A percentile compares a stretch with the other conserved stretches of the same genome.
Evolutionary conservation across 2,888 invertebrate species (phyloP).

Genomic region (Morpho deidamia): DNA sequence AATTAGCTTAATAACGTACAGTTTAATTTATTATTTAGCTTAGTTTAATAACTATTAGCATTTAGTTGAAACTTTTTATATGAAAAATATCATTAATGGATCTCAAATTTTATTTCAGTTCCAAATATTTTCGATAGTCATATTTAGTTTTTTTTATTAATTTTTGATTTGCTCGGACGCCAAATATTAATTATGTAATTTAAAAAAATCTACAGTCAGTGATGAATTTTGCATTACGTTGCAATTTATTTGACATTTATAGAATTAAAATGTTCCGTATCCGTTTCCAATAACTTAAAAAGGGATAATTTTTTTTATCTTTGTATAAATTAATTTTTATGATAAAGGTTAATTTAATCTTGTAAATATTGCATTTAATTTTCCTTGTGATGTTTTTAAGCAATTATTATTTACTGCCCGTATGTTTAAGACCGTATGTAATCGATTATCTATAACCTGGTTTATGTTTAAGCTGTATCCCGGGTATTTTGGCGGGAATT

Average conservation of each 20-base stretch:
- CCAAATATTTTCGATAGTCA: slow-evolving; percentile 72
- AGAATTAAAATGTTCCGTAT: too few species aligned
- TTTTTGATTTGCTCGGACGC: slow-evolving; percentile 53
- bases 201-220: too few species aligned
- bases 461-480: slow-evolving; percentile 58
- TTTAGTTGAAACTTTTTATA: slow-evolving; percentile 37
- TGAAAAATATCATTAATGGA: slow-evolving; percentile 46
- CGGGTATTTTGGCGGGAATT: slow-evolving; percentile 45
- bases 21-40: slow-evolving; percentile 61
- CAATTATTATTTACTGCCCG: slow-evolving; percentile 38
- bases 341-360: slow-evolving; percentile 40
- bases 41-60: slow-evolving; percentile 34
- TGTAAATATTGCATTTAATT: slow-evolving; percentile 74
- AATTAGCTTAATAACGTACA: slow-evolving; percentile 48
- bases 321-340: slow-evolving; percentile 42
- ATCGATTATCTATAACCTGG: slow-evolving; percentile 55
- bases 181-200: slow-evolving; percentile 70
- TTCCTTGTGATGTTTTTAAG: slow-evolving; percentile 59
- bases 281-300: too few species aligned
- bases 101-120: slow-evolving; percentile 71
- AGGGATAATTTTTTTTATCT: slow-evolving; percentile 7
- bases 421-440: slow-evolving; percentile 57
- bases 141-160: slow-evolving; percentile 41
- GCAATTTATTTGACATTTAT: too few species aligned
- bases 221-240: too few species aligned